Base-by-base conservation (phyloP, 2,113 vertebrate species). In the Thomomys bottae region DNA sequence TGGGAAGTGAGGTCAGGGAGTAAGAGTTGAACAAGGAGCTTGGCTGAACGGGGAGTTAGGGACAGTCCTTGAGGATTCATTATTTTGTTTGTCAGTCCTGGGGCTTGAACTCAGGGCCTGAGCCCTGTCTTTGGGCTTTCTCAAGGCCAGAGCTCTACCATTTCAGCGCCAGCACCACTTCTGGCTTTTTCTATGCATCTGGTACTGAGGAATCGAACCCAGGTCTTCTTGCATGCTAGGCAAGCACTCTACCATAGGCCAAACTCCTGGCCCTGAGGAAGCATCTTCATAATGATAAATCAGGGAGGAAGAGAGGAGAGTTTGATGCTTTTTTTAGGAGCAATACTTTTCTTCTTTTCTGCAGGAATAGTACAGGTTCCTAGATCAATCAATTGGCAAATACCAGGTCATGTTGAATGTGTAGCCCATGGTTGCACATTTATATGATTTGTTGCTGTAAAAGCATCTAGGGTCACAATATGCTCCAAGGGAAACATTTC, bases 401-500 rank as follows among this genome's bases (percentile, higher is more conserved):
- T 66, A 79, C 34, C 81, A 8, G 32, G 64, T 49, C 28, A 61
- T 4, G 49, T 0, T 59, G 40, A 66, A 20, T 3, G 23, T 10
- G 8, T 45, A 0, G 20, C 70, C 81, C 24, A 4, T 12, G 21
- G 20, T 8, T 20, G 40, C 67, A 28, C 17, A n/a, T 42, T 5
- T n/a, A 3, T 21, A n/a, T 1, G 54, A 57, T 54, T 26, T 6
- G 15, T 11, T 45, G 28, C 28, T 63, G 72, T 36, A 81, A 42
- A 61, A 78, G 23, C 17, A 40, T 15, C 7, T 36, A 6, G 54
- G 59, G 14, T 82, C 79, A 17, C 17, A 49, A 61, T 42, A 3
- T 32, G 8, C 42, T 38, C 67, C 88, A 94, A 92, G 66, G 67
- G 67, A 93, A 91, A 93, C 59, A 77, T 32, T 36, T 92, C 82